These are phyloP conservation scores for Anarsia innoxiella DNA, from an alignment of 2,888 invertebrate species.

Conservation along the genomic window DNA sequence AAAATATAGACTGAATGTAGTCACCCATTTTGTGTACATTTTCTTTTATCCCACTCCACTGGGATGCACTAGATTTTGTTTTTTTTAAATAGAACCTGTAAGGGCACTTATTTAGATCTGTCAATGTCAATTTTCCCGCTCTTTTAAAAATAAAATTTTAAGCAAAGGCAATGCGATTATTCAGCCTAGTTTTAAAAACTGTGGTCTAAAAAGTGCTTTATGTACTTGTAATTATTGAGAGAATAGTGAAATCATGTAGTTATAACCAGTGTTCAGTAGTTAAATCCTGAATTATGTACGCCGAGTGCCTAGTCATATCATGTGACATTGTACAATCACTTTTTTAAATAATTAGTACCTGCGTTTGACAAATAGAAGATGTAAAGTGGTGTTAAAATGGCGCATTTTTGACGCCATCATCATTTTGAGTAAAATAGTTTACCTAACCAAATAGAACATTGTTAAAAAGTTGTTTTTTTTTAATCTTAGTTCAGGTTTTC, in stretches of 20 bases:
- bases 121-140: slow-evolving; percentile 24
- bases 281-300: slow-evolving; percentile 44
- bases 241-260: slow-evolving; percentile 37
- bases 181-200: slow-evolving; percentile 11
- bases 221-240: slow-evolving; percentile 31
- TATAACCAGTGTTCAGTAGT: slow-evolving; percentile 60
- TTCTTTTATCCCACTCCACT: slow-evolving; percentile 49
- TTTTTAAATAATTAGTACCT: slow-evolving; percentile 35
- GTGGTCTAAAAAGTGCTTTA: slow-evolving; percentile 62
- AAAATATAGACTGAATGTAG: slow-evolving; percentile 61
- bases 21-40: slow-evolving; percentile 36
- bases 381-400: too few species aligned
- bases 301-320: slow-evolving; percentile 68
- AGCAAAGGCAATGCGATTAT: slow-evolving; percentile 9
- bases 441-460: slow-evolving; percentile 13
- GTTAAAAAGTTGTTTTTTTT: slow-evolving; percentile 2
- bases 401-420: too few species aligned
- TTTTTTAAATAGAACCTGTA: slow-evolving; percentile 34
- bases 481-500: slow-evolving; percentile 9
- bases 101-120: slow-evolving; percentile 61
- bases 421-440: slow-evolving; percentile 13
- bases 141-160: slow-evolving; percentile 15
- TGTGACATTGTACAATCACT: slow-evolving; percentile 58
- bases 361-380: too few species aligned
- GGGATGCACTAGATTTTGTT: slow-evolving; percentile 68